Conservation (phyloP, 2,888 invertebrate species). For the Agrotis puta region DNA sequence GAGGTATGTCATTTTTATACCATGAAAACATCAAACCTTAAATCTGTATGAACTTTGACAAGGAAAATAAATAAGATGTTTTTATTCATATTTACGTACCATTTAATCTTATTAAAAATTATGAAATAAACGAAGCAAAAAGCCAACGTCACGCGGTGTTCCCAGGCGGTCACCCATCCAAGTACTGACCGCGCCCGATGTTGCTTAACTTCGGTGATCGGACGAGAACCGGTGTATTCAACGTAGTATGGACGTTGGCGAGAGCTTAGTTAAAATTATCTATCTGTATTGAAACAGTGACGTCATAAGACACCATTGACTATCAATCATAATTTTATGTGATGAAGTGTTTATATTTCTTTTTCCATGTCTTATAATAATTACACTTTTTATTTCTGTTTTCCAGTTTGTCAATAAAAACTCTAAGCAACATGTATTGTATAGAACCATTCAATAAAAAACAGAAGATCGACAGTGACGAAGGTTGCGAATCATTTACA, state of each 20-base stretch:
- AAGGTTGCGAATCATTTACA: constrained; percentile 58
- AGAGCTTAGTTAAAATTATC: rapidly evolving
- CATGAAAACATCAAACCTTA: too few relatives aligned
- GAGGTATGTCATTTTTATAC: constrained; percentile 69
- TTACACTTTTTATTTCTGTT: constrained; percentile 10
- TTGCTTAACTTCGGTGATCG: constrained; percentile 70
- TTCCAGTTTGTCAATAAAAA: constrained; percentile 87
- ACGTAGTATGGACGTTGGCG: constrained; percentile 78
- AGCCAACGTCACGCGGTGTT: constrained; percentile 78
- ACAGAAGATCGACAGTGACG: constrained; percentile 72
- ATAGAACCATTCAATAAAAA: constrained; percentile 80
- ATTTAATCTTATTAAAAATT: too few relatives aligned
- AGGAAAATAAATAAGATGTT: too few relatives aligned
- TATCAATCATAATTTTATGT: neutral
- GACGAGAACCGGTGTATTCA: constrained; percentile 80
- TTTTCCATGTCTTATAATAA: neutral
- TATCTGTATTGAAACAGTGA: neutral
- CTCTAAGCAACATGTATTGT: constrained; percentile 86
- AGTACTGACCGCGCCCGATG: constrained; percentile 83
- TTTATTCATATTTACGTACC: too few relatives aligned
- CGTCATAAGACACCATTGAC: neutral
- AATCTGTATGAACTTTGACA: too few relatives aligned
- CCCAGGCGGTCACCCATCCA: constrained; percentile 82
- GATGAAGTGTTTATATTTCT: neutral
- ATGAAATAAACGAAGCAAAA: constrained; percentile 27